Evolutionary conservation across 1,140 invertebrate genomes (phyloP).

Genomic region (Antheraea mylitta): DNA sequence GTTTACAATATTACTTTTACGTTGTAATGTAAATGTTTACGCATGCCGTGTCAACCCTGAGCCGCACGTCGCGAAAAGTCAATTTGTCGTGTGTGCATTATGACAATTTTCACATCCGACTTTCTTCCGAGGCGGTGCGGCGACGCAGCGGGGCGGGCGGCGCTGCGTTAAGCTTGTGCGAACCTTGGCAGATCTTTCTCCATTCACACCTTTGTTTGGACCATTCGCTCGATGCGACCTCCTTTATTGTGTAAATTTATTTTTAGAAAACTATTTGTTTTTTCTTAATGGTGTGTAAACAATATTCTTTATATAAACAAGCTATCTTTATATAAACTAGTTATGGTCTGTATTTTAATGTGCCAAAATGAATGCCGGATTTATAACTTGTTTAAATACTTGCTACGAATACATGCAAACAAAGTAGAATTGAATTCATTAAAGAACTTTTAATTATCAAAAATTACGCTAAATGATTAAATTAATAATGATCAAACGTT

Average conservation of each 20-base stretch:
- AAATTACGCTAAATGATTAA: too few relatives aligned
- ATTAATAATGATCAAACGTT: too few relatives aligned
- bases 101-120: slow-evolving; percentile 72
- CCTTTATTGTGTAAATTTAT: slow-evolving; percentile 1
- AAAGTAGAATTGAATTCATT: too few relatives aligned
- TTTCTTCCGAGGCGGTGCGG: slow-evolving; percentile 45
- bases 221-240: slow-evolving; percentile 10
- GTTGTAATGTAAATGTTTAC: background rate
- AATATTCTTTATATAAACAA: background rate
- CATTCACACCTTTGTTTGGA: slow-evolving; percentile 60
- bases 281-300: slow-evolving; percentile 6
- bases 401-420: too few relatives aligned
- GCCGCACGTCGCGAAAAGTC: slow-evolving; percentile 43
- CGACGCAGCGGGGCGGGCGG: slow-evolving; percentile 23
- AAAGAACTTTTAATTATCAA: too few relatives aligned
- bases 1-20: background rate
- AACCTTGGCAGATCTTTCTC: slow-evolving; percentile 43
- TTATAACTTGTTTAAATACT: too few relatives aligned
- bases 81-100: slow-evolving; percentile 53
- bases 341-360: too few relatives aligned
- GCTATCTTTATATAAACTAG: background rate
- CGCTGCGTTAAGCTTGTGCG: slow-evolving; percentile 40
- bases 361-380: too few relatives aligned
- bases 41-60: background rate
- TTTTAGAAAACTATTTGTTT: slow-evolving; percentile 17